phyloP scores from a whole-genome alignment of 2,888 invertebrate species.

The Nomada ferruginata region DNA sequence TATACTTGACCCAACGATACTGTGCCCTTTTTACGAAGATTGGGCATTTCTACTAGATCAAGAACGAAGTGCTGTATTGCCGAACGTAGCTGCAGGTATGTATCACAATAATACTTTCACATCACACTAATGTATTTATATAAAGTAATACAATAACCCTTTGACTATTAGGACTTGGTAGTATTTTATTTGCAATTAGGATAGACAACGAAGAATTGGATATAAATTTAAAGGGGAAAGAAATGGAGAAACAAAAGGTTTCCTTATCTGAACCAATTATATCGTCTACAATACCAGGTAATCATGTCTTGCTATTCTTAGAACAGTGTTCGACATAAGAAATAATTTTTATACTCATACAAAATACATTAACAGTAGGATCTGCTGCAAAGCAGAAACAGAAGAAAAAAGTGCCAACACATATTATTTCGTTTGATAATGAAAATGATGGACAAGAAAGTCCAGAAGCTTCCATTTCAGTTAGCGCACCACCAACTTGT shows the following conservation, averaged over 20 bases:
- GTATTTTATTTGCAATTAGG: constrained; percentile 96
- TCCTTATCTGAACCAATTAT: constrained; percentile 89
- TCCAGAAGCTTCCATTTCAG: constrained; percentile 81
- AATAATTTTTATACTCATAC: not conserved
- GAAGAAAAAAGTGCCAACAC: constrained; percentile 87
- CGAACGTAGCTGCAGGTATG: constrained; percentile 93
- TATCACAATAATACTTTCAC: constrained; percentile 34
- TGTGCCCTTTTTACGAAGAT: constrained; percentile 89
- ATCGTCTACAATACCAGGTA: constrained; percentile 88
- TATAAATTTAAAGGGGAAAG: constrained; percentile 85
- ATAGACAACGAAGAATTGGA: constrained; percentile 94
- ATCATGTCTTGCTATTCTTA: constrained; percentile 4
- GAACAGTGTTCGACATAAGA: not conserved
- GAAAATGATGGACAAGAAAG: constrained; percentile 84
- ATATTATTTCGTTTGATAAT: constrained; percentile 89
- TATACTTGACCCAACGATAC: constrained; percentile 72
- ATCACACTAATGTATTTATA: not conserved
- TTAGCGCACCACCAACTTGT: constrained; percentile 88
- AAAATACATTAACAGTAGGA: constrained; percentile 53
- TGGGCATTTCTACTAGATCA: constrained; percentile 93
- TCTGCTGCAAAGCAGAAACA: constrained; percentile 80
- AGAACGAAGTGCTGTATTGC: constrained; percentile 91
- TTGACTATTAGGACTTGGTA: constrained; percentile 88
- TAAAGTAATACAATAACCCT: constrained; percentile 17
- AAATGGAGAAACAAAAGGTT: constrained; percentile 83